Percentiles rank a stretch among this genome's conserved stretches.
phyloP scores from a whole-genome alignment of 2,888 invertebrate species.

The Ichneumon xanthorius region DNA sequence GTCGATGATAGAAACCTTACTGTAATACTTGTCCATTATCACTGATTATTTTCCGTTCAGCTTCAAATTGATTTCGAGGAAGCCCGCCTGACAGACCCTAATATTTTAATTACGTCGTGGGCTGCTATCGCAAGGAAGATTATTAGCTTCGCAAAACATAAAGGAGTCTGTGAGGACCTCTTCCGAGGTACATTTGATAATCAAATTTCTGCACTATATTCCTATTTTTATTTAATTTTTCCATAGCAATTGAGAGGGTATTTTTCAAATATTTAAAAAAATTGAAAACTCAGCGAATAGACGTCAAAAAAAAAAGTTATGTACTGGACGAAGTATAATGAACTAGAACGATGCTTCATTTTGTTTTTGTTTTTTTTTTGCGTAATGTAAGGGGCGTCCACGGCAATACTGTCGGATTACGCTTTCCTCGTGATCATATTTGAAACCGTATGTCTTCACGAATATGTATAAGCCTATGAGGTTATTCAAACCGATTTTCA shows the following conservation, averaged over 20 bases:
- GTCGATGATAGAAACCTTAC: not conserved
- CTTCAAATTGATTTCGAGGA: conserved; percentile 25
- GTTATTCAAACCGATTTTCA: not conserved
- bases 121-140: conserved; percentile 17
- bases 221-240: no score
- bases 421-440: conserved; percentile 10
- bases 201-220: no score
- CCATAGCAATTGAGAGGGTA: no score
- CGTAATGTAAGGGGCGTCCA: no score
- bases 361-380: no score
- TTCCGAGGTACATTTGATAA: no score
- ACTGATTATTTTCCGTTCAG: not conserved
- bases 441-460: conserved; percentile 11
- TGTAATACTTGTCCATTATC: not conserved
- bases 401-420: no score
- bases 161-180: not conserved
- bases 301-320: no score
- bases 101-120: conserved; percentile 19
- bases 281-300: no score
- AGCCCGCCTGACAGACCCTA: not conserved
- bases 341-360: no score
- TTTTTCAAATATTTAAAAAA: no score
- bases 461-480: conserved; percentile 34
- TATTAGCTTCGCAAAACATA: not conserved
- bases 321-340: no score